Percentiles rank a stretch among this genome's conserved stretches.
phyloP scores from a whole-genome alignment of 1,140 invertebrate species.

The Archegozetes longisetosus region DNA sequence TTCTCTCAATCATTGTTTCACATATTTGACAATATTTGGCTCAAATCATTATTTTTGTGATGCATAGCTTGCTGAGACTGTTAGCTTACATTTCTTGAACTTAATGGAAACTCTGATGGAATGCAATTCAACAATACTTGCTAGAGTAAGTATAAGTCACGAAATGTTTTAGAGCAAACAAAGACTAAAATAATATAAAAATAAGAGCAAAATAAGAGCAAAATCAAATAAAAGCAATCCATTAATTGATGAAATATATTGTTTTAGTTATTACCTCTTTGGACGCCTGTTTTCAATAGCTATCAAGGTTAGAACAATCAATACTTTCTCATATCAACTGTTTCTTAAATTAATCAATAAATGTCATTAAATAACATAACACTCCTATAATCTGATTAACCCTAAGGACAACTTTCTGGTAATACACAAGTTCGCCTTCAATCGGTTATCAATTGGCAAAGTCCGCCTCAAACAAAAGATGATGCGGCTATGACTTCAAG shows the following conservation, averaged over 20 bases:
- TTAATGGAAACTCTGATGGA: constrained; percentile 88
- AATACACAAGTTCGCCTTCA: constrained; percentile 78
- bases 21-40: background rate
- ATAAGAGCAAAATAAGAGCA: background rate
- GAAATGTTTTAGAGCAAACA: background rate
- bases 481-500: constrained; percentile 26
- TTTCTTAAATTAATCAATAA: background rate
- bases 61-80: constrained; percentile 79
- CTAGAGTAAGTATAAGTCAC: constrained; percentile 44
- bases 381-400: background rate
- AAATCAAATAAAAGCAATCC: too few species aligned
- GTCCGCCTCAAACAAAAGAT: constrained; percentile 29
- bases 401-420: constrained; percentile 53
- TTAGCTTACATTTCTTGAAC: constrained; percentile 89
- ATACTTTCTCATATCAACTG: background rate
- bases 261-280: constrained; percentile 38
- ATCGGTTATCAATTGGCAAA: constrained; percentile 56
- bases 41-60: constrained; percentile 21
- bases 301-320: constrained; percentile 63
- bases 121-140: constrained; percentile 79
- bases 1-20: background rate
- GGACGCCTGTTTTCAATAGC: constrained; percentile 74
- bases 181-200: background rate
- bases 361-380: background rate
- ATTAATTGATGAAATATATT: too few species aligned